Evolutionary conservation across 2,888 invertebrate species (phyloP), one percentile per base, ranked within the genome.

Genomic region (Drosophila cyrtoloma): DNA sequence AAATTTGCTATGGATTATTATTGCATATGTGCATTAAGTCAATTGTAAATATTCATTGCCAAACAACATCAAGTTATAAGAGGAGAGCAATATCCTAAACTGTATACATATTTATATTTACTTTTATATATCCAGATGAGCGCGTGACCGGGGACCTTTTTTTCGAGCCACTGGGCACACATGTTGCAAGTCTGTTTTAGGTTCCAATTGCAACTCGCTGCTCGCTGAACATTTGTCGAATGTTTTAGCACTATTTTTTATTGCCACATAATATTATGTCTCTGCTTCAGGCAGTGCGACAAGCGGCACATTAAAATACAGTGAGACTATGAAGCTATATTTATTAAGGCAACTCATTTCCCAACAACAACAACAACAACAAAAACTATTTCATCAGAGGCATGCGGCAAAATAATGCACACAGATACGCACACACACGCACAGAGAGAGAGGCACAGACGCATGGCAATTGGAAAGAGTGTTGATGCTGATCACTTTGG

Each of bases 201-300:
- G 75, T 79, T 71, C 64, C 79, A 75, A 68, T 71, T 72, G 52
- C 56, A 44, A 42, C 44, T 32, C 44, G 26, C 26, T 47, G 16
- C 58, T 22, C 9, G 30, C 52, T 59, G 75, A 58, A 63, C 70
- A 72, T 61, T 85, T 90, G 91, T 90, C 92, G 92, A 91, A 91
- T 86, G 91, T 86, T 86, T 91, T 89, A 84, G 91, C 90, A 84
- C 91, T 88, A 91, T 89, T 91, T 91, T 88, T 86, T 90, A 89
- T 90, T 90, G 81, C 90, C 82, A 72, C 83, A 86, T 84, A 56
- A 87, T 76, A 75, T 74, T 78, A 44, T 75, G 65, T 56, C 59
- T 51, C 67, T 57, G 47, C 67, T 50, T 3, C 62, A 61, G 59
- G 52, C 67, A 59, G 55, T 56, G 77, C 56, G 55, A 55, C 75